Evolutionary conservation across 2,888 invertebrate species (phyloP), one percentile per base, ranked within the genome.

Genomic region (Andrena bicolor): DNA sequence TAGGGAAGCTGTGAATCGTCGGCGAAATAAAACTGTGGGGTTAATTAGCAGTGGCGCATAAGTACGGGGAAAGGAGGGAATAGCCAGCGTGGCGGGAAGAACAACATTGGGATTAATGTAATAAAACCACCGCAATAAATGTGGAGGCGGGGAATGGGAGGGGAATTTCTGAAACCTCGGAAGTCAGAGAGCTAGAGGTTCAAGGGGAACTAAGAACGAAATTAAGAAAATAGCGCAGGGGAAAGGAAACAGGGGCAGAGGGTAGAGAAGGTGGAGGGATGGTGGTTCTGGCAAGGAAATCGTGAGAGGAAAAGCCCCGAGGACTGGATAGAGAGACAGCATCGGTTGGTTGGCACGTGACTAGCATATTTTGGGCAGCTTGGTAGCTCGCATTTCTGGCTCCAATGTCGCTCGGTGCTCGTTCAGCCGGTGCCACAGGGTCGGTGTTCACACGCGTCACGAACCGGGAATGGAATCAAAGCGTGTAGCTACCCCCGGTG

Each of bases 311-410:
- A 88, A 86, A 80, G 84, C 75, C 78, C 32, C 61, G 28, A 13
- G 82, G 86, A 88, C 87, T 85, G 80, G 86, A 92, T 90, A 86
- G 87, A 91, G 89, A 90, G 88, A 90, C 88, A 84, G 88, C 89
- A 89, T 91, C 90, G 91, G 89, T 90, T 90, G 89, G 88, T 80
- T 79, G 83, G 88, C 88, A 75, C 92, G 93, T 93, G 93, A 91
- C 89, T 86, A 78, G 92, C 92, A 93, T 92, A 88, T 86, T 56
- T 79, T 72, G 76, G 75, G 60, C 61, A 32, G 66, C 77, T 78
- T 65, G 66, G 79, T 70, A 76, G 63, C 81, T 73, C 63, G 79
- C 84, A 80, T 85, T 83, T 87, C 86, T 78, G 74, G 79, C 78
- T 65, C 76, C 79, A 77, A 82, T 86, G 85, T 86, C 85, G 84